Evolutionary conservation across 2,888 invertebrate species (phyloP), one percentile per base, ranked within the genome.

Genomic region (Tinea semifulvella): DNA sequence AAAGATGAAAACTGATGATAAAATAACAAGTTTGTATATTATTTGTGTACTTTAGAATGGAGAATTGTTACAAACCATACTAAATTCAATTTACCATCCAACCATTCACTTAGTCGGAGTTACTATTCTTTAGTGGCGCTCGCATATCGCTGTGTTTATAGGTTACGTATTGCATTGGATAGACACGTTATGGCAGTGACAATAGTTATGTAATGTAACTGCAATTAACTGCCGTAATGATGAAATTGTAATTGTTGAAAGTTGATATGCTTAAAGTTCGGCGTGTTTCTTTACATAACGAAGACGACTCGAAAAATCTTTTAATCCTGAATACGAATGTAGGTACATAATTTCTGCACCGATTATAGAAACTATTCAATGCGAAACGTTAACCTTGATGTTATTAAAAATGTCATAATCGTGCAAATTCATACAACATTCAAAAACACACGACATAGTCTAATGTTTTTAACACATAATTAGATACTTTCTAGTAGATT

Each of bases 391-490:
- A 68, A 65, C 77, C 76, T 76, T 74, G 77, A 72, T 76, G 74
- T 70, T 71, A 70, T 75, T 68, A 65, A 68, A 75, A 76, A 76
- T 76, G 75, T 76, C 76, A 74, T 64, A 62, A 63, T 65, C 66
- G 68, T 66, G 57, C 61, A 61, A 68, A 65, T 42, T 39, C 26
- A 51, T 49, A 39, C 40, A 46, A 50, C 49, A 42, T 48, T 47
- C 8, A 18, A 38, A 31, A 38, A 38, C 20, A 47, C 38, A 45
- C 22, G 42, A 38, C 18, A 17, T 19, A 16, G 18, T 11, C 38
- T 38, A 38, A 38, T 18, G 7, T 18, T 19, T 38, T 38, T 19
- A 38, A 19, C 38, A 38, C 38, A 38, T 38, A 38, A 8, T n/a
- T 18, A 38, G 38, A n/a, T 38, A 38, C 38, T 38, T 38, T 38